phyloP scores from a whole-genome alignment of 64 coral and sea anemone genomes.

The Porites australiensis region DNA sequence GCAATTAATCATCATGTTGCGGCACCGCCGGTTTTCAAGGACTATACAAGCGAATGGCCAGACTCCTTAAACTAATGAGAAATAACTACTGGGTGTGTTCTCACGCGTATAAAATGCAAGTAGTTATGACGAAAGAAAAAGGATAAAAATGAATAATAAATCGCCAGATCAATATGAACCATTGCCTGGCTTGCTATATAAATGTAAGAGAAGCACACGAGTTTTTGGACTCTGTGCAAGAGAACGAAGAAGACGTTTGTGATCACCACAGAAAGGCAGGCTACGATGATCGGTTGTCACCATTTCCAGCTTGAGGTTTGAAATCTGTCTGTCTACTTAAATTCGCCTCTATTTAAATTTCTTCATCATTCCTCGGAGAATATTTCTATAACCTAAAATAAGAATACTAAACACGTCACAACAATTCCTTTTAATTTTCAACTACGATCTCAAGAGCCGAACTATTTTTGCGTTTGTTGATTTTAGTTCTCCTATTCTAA shows the following conservation, averaged over 20 bases:
- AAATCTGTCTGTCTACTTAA: no score
- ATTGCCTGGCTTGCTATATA: background rate
- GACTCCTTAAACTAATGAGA: conserved; percentile 11
- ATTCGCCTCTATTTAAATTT: no score
- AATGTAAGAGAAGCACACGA: background rate
- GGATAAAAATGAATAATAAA: background rate
- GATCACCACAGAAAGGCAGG: no score
- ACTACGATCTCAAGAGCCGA: no score
- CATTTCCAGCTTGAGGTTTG: no score
- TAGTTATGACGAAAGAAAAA: background rate
- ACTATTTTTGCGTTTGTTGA: no score
- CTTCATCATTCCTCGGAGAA: no score
- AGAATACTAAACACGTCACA: no score
- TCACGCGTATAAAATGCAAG: conserved; percentile 7
- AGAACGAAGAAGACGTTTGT: background rate
- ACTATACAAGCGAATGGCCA: background rate
- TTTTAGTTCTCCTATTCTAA: no score
- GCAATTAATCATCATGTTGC: background rate
- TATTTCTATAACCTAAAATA: no score
- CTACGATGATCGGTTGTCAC: no score
- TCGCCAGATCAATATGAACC: background rate
- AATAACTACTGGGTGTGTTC: background rate
- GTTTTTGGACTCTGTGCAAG: background rate
- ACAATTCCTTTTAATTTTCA: no score
- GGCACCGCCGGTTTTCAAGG: background rate